Conservation (phyloP, 2,797 vertebrate species). For the Phataginus tetradactyla region DNA sequence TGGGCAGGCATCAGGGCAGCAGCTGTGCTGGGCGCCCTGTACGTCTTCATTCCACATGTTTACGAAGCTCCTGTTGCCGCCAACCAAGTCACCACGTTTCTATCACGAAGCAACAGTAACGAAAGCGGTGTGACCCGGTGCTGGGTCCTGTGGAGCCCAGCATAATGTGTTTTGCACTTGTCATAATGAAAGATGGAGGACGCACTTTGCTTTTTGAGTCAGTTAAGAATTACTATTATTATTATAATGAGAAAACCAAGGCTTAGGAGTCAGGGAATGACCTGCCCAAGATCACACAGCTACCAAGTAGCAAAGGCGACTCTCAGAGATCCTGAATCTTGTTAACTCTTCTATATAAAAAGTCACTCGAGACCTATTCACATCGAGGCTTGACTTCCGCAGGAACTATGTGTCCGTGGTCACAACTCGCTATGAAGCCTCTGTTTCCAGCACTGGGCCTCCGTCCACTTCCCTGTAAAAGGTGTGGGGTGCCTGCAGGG, state of each 20-base stretch:
- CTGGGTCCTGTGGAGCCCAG: background rate
- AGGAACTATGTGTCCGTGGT: background rate
- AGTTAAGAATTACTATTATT: no score
- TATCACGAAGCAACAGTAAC: background rate
- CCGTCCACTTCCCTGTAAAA: no score
- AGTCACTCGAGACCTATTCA: fast-evolving
- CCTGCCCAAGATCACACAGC: background rate
- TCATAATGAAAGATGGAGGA: background rate
- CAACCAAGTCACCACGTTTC: no score
- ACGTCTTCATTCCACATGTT: background rate
- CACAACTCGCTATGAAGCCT: background rate
- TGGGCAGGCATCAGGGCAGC: background rate
- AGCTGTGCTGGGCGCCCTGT: background rate
- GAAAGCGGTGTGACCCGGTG: fast-evolving
- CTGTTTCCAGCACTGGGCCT: background rate
- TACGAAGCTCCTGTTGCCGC: background rate
- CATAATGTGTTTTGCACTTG: fast-evolving
- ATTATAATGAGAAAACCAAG: background rate
- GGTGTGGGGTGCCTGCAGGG: fast-evolving
- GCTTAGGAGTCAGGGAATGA: background rate
- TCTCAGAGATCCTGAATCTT: background rate
- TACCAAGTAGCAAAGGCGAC: fast-evolving
- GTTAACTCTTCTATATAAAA: fast-evolving
- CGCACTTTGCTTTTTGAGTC: background rate
- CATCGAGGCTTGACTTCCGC: fast-evolving